Conservation (phyloP, 1,140 invertebrate genomes). For the Nixonia krombeini region DNA sequence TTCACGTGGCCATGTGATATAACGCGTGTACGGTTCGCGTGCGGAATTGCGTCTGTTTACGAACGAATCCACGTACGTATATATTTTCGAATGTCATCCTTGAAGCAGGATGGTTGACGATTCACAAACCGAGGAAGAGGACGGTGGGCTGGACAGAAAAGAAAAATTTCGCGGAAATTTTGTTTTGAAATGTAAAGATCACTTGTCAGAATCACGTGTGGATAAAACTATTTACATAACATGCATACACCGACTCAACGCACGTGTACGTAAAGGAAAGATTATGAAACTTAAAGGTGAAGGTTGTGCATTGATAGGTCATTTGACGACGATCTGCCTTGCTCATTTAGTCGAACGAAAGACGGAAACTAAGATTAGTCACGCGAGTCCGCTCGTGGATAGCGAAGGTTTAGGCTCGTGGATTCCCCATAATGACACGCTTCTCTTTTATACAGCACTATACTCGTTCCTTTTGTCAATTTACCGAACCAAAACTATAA, state of each 20-base stretch:
- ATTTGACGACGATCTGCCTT: slow-evolving; percentile 39
- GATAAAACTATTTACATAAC: slow-evolving; percentile 46
- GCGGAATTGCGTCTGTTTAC: not conserved
- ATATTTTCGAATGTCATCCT: not conserved
- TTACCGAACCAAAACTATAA: no score
- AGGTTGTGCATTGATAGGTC: slow-evolving; percentile 45
- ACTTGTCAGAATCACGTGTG: slow-evolving; percentile 27
- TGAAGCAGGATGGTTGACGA: not conserved
- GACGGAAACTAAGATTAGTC: slow-evolving; percentile 47
- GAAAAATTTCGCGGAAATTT: not conserved
- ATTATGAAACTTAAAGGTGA: slow-evolving; percentile 52
- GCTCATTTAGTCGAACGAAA: slow-evolving; percentile 40
- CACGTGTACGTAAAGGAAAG: slow-evolving; percentile 40
- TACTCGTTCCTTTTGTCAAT: no score
- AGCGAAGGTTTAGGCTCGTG: slow-evolving; percentile 4
- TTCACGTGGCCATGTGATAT: slow-evolving; percentile 18
- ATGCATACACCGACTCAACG: slow-evolving; percentile 32
- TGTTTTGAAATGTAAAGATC: not conserved
- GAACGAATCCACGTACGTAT: no score
- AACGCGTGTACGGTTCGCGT: slow-evolving; percentile 3
- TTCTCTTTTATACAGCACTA: no score
- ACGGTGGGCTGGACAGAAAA: not conserved
- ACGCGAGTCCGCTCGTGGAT: slow-evolving; percentile 22
- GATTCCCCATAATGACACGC: not conserved
- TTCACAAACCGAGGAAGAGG: no score